Conservation (phyloP, 2,888 invertebrate species). For the Ophion obscuratus region DNA sequence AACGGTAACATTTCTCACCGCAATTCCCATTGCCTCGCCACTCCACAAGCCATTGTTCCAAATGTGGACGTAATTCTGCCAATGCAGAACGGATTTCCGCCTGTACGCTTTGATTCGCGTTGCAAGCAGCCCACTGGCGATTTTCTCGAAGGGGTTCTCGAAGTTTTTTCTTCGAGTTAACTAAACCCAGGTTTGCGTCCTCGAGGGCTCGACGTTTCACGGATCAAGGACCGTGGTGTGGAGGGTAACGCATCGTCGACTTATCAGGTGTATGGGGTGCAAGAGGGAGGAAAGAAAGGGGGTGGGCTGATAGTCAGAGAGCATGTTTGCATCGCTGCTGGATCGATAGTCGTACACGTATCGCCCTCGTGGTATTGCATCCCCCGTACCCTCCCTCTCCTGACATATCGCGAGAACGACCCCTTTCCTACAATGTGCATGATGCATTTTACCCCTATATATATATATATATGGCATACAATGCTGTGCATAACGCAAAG, state of each 20-base stretch:
- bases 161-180: neutral
- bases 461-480: slow-evolving; percentile 14
- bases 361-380: slow-evolving; percentile 1
- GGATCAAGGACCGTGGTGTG: neutral
- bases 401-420: slow-evolving; percentile 17
- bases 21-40: neutral
- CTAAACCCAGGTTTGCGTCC: neutral
- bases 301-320: slow-evolving; percentile 4
- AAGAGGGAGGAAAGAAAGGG: neutral
- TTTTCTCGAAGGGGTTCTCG: neutral
- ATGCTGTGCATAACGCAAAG: slow-evolving; percentile 60
- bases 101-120: neutral
- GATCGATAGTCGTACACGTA: slow-evolving; percentile 73
- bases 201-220: neutral
- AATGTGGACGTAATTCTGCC: neutral
- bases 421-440: slow-evolving; percentile 18
- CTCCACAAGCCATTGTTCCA: neutral
- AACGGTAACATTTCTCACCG: neutral
- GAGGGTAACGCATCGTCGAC: slow-evolving; percentile 78
- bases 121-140: neutral
- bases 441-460: slow-evolving; percentile 29
- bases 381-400: slow-evolving; percentile 21
- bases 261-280: slow-evolving; percentile 79
- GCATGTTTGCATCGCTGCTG: slow-evolving; percentile 18
- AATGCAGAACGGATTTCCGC: neutral